These are phyloP conservation scores for Calameuta idolon DNA, from an alignment of 2,888 invertebrate species.

Conservation along the genomic window DNA sequence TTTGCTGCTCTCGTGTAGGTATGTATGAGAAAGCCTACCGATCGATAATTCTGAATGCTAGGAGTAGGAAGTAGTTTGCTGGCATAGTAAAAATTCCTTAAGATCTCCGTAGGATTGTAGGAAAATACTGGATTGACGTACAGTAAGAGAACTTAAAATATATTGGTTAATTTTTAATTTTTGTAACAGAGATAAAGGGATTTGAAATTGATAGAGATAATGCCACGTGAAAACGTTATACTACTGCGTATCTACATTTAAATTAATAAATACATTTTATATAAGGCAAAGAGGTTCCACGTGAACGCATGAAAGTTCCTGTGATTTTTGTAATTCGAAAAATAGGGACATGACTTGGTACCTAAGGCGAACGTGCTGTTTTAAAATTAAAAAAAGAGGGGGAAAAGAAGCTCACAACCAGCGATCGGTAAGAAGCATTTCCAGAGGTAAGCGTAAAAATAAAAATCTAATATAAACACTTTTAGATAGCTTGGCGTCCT, in stretches of 20 bases:
- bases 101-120: not conserved
- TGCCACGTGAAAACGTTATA: too few relatives aligned
- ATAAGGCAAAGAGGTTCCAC: too few relatives aligned
- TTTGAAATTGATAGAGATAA: too few relatives aligned
- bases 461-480: slow-evolving; percentile 10
- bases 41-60: not conserved
- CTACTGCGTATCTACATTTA: too few relatives aligned
- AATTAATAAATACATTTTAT: too few relatives aligned
- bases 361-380: not conserved
- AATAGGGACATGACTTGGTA: not conserved
- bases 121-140: not conserved
- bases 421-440: not conserved
- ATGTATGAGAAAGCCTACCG: not conserved
- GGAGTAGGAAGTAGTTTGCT: not conserved
- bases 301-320: not conserved
- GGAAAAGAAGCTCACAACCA: not conserved
- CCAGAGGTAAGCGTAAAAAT: slow-evolving; percentile 5
- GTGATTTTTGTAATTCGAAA: not conserved
- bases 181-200: too few relatives aligned
- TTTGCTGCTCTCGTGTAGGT: not conserved
- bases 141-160: not conserved
- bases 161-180: too few relatives aligned
- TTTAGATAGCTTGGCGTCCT: not conserved
- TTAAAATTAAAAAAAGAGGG: not conserved
- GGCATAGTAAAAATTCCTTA: not conserved